These are phyloP conservation scores for Keiferia lycopersicella DNA, from an alignment of 2,888 invertebrate genomes.

Conservation along the genomic window DNA sequence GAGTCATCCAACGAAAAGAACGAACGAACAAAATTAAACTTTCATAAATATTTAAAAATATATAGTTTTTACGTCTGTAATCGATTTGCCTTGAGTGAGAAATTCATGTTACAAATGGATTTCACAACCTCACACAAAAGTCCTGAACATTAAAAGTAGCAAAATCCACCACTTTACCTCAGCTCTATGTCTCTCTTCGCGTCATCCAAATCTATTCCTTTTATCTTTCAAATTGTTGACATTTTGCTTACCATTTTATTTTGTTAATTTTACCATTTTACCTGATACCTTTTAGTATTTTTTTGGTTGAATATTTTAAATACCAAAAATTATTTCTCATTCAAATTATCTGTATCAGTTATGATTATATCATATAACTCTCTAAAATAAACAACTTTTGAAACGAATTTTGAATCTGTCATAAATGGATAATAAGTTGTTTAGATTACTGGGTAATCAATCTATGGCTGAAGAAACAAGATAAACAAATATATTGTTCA, in stretches of 20 bases:
- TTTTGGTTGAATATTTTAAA: too few species aligned
- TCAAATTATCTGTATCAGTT: too few species aligned
- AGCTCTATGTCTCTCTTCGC: neutral
- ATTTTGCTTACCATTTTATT: neutral
- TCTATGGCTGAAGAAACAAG: neutral
- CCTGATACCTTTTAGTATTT: neutral
- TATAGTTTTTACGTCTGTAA: too few species aligned
- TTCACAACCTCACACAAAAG: conserved; percentile 8
- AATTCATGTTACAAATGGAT: too few species aligned
- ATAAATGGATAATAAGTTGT: neutral
- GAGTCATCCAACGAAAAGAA: too few species aligned
- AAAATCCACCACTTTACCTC: conserved; percentile 5
- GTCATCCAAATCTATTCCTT: neutral
- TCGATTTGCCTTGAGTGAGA: too few species aligned
- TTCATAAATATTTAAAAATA: too few species aligned
- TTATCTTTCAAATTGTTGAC: neutral
- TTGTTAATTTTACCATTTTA: neutral
- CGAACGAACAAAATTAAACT: too few species aligned
- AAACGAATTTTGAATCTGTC: neutral
- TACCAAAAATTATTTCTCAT: too few species aligned
- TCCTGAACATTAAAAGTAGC: neutral
- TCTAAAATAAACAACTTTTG: neutral
- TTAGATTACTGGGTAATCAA: neutral
- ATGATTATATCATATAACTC: too few species aligned
- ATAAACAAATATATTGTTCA: too few species aligned